These are phyloP conservation scores for Bombylius major DNA, from an alignment of 2,888 invertebrate genomes.

Conservation along the genomic window DNA sequence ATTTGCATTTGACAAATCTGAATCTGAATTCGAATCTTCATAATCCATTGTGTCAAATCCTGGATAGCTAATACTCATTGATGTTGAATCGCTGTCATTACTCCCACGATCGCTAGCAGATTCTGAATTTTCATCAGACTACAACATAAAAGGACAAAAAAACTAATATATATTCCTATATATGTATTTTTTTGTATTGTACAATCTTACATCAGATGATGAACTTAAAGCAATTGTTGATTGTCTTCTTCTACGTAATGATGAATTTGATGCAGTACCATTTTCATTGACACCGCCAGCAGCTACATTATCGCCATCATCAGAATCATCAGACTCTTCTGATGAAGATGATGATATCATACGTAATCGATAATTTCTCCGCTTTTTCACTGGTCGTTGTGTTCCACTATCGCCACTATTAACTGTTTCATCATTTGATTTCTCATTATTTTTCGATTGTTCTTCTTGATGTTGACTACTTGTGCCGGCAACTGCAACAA, in stretches of 20 bases:
- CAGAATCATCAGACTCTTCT: conserved; percentile 3
- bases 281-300: neutral
- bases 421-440: neutral
- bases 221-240: neutral
- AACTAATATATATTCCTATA: neutral
- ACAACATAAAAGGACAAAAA: neutral
- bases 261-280: neutral
- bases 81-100: conserved; percentile 3
- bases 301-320: neutral
- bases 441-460: neutral
- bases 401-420: neutral
- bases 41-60: neutral
- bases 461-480: neutral
- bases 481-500: too few relatives aligned
- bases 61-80: conserved; percentile 2
- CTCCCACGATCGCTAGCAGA: neutral
- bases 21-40: conserved; percentile 2
- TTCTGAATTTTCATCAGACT: conserved; percentile 1
- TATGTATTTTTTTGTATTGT: neutral
- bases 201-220: neutral
- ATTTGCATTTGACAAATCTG: neutral
- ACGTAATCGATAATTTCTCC: conserved; percentile 14
- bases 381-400: neutral
- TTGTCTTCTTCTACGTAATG: too few relatives aligned
- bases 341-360: conserved; percentile 14